These are phyloP conservation scores for Rhinichthys osculus DNA, from an alignment of 2,797 vertebrate genomes.

Conservation along the genomic window DNA sequence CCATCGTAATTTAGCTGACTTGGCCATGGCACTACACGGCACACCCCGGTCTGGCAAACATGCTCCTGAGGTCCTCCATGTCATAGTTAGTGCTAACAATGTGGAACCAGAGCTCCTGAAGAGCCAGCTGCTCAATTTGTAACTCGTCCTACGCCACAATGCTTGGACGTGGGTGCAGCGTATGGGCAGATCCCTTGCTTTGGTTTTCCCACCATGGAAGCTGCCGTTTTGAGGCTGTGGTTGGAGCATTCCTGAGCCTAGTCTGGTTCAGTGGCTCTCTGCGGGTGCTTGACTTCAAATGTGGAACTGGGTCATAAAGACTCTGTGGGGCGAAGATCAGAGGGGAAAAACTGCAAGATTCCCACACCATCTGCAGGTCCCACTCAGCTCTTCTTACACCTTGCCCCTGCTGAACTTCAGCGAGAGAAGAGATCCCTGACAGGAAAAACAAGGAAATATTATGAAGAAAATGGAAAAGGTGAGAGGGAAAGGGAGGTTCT, in stretches of 20 bases:
- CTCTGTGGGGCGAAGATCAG: constrained; percentile 36
- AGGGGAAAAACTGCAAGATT: constrained; percentile 15
- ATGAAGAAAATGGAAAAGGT: constrained; percentile 38
- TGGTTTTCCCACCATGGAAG: constrained; percentile 46
- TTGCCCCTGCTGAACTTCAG: constrained; percentile 22
- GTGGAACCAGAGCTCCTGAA: constrained; percentile 28
- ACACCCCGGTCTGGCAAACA: constrained; percentile 14
- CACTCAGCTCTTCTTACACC: constrained; percentile 37
- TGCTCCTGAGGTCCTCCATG: constrained; percentile 42
- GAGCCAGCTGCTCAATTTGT: constrained; percentile 49
- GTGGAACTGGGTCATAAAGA: constrained; percentile 53
- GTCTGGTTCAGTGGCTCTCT: constrained; percentile 50
- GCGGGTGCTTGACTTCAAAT: constrained; percentile 55
- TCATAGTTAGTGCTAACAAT: constrained; percentile 43
- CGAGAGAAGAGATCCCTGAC: constrained; percentile 51
- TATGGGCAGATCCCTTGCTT: constrained; percentile 35
- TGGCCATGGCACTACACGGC: constrained; percentile 10
- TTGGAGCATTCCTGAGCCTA: constrained; percentile 46
- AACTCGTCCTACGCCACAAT: constrained; percentile 22
- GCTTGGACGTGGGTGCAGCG: constrained; percentile 26
- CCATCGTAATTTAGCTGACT: constrained; percentile 44
- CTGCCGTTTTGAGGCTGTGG: constrained; percentile 43
- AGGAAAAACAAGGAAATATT: constrained; percentile 27
- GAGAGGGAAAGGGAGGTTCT: constrained; percentile 29
- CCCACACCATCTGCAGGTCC: constrained; percentile 41